Percentiles rank a stretch among this genome's conserved stretches.
Conservation (phyloP, 1,140 invertebrate genomes). For the Stegodyphus mimosarum region DNA sequence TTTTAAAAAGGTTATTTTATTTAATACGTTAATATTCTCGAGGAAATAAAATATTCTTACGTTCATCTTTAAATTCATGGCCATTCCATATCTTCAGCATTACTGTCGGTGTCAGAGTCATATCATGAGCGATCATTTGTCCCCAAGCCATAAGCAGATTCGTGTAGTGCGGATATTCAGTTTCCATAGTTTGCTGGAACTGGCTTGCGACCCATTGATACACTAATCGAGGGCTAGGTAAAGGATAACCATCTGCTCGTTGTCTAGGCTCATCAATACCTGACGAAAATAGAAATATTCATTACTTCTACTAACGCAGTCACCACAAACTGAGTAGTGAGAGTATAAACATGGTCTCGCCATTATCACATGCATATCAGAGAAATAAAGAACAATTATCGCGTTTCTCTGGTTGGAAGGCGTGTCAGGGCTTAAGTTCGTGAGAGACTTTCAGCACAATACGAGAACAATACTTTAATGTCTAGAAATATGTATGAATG, state of each 20-base stretch:
- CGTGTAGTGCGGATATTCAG: constrained; percentile 77
- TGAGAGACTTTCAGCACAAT: no score
- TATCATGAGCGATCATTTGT: constrained; percentile 74
- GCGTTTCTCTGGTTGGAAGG: no score
- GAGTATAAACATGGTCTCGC: no score
- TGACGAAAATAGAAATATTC: neutral
- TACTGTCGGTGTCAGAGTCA: constrained; percentile 74
- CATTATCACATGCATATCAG: no score
- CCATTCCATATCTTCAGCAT: constrained; percentile 26
- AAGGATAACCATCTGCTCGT: constrained; percentile 71
- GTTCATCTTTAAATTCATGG: neutral
- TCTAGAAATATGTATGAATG: no score
- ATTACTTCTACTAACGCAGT: neutral
- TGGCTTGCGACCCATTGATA: constrained; percentile 72
- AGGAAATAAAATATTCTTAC: constrained; percentile 7
- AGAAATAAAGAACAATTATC: no score
- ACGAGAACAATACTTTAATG: no score
- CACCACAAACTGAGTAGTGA: neutral
- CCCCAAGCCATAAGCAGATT: constrained; percentile 73
- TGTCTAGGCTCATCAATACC: constrained; percentile 48
- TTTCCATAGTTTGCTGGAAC: constrained; percentile 81
- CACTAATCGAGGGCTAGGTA: constrained; percentile 84
- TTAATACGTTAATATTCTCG: neutral
- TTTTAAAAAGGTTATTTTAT: no score
- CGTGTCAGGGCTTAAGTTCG: no score